A percentile compares a stretch with the other conserved stretches of the same genome.
Evolutionary conservation across 2,797 vertebrate species (phyloP).

Genomic region (Rhynchonycteris naso): DNA sequence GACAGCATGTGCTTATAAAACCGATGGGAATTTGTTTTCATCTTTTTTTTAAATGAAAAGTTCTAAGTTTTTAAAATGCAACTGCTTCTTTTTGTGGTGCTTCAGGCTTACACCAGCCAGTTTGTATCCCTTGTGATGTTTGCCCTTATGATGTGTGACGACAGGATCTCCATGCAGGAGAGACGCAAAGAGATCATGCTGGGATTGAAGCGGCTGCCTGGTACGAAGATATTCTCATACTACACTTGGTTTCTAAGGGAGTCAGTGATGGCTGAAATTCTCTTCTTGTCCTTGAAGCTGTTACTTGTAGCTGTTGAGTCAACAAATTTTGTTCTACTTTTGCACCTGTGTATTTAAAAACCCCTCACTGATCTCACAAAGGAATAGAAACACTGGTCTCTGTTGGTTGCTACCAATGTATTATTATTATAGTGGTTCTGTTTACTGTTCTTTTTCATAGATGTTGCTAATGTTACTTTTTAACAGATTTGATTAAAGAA

Average conservation of each 20-base stretch:
- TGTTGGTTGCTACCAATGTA: not conserved
- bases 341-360: not conserved
- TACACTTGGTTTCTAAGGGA: not conserved
- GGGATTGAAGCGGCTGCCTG: conserved; percentile 94
- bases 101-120: conserved; percentile 98
- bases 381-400: conserved; percentile 31
- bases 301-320: conserved; percentile 13
- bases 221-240: conserved; percentile 82
- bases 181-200: conserved; percentile 96
- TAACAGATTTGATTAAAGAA: conserved; percentile 96
- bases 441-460: conserved; percentile 29
- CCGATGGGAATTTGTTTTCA: not conserved
- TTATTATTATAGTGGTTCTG: not conserved
- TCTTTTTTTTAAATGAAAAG: conserved; percentile 43
- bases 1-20: not conserved
- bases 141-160: conserved; percentile 97
- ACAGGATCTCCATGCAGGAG: conserved; percentile 98
- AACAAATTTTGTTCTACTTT: conserved; percentile 24
- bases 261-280: not conserved
- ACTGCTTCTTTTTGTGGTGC: not conserved
- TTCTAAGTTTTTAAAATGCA: conserved; percentile 12
- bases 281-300: not conserved
- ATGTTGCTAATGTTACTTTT: conserved; percentile 50
- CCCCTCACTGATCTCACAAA: not conserved
- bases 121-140: conserved; percentile 99